Evolutionary conservation across 2,888 invertebrate species (phyloP).

Genomic region (Choristoneura rosaceana): DNA sequence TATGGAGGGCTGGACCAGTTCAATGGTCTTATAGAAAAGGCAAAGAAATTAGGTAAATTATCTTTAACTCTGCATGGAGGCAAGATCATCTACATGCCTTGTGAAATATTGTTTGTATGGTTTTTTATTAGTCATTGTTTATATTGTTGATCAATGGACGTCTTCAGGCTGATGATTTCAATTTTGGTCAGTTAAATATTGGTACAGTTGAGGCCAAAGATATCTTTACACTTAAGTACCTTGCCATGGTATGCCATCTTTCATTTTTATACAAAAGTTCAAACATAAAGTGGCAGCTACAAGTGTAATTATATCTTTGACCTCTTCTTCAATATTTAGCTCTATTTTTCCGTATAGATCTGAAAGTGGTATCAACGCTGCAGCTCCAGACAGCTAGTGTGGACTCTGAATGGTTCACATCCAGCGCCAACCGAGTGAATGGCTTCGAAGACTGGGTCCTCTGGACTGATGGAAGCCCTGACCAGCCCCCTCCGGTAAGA

Average conservation of each 20-base stretch:
- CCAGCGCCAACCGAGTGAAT: conserved; percentile 83
- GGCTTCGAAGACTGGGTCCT: conserved; percentile 90
- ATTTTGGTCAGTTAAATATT: too few species aligned
- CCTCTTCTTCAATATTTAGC: not conserved
- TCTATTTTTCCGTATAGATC: conserved; percentile 65
- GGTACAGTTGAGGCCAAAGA: too few species aligned
- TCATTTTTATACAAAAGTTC: too few species aligned
- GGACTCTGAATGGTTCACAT: conserved; percentile 90
- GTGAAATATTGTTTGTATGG: conserved; percentile 7
- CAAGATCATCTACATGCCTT: too few species aligned
- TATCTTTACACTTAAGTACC: too few species aligned
- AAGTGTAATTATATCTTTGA: too few species aligned
- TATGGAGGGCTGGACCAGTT: conserved; percentile 90
- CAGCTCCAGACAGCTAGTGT: conserved; percentile 85
- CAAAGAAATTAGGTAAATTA: conserved; percentile 71
- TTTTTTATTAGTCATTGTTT: not conserved
- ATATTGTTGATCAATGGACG: not conserved
- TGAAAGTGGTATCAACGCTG: conserved; percentile 72
- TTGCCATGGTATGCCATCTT: too few species aligned
- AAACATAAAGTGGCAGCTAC: too few species aligned
- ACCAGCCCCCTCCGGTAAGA: conserved; percentile 52
- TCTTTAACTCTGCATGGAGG: too few species aligned
- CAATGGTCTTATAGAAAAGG: conserved; percentile 78
- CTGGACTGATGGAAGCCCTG: conserved; percentile 86
- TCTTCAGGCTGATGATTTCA: not conserved